Evolutionary conservation across 2,888 invertebrate genomes (phyloP), one percentile per base, ranked within the genome.

Genomic region (Darwinula stevensoni): DNA sequence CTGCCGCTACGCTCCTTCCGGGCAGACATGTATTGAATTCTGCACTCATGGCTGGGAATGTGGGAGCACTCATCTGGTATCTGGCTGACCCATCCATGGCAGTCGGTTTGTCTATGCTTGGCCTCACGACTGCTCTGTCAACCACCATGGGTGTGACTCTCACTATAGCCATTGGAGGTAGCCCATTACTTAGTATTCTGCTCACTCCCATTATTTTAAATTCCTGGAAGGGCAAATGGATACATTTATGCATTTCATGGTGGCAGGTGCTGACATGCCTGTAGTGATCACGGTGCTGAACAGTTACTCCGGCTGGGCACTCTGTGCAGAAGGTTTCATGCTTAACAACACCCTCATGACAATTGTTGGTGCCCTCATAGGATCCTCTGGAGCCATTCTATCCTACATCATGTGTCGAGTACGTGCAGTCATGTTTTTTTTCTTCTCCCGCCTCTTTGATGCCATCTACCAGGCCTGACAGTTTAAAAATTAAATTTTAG

Each of bases 331-430:
- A 57, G 82, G 82, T 18, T 80, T 82, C 54, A 82, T 82, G 80
- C 54, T 82, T 38, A 74, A 82, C 55, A 82, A 82, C 54, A 75
- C 73, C 41, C 56, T 82, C 36, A 76, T 82, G 74, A 82, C 82
- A 13, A 67, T 80, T 42, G 76, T 82, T 17, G 80, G 82, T 17
- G 76, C 82, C 5, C 57, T 82, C 39, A 82, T 82, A 49, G 80
- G 82, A 31, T 75, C 75, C 36, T 76, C 76, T 35, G 82, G 82
- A 44, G 82, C 80, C 37, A 82, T 82, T 51, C 61, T 82, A 4
- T 80, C 80, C 1, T 78, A 82, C 54, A 82, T 82, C 46, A 82
- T 82, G 82, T 82, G 80, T 62, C 75, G 75, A 60, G 74, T 72
- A 38, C 37, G 43, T 33, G n/a, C 22, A 6, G 27, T 27, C 11